Conservation (phyloP, 2,888 invertebrate species). For the Drosophila kuntzei region DNA sequence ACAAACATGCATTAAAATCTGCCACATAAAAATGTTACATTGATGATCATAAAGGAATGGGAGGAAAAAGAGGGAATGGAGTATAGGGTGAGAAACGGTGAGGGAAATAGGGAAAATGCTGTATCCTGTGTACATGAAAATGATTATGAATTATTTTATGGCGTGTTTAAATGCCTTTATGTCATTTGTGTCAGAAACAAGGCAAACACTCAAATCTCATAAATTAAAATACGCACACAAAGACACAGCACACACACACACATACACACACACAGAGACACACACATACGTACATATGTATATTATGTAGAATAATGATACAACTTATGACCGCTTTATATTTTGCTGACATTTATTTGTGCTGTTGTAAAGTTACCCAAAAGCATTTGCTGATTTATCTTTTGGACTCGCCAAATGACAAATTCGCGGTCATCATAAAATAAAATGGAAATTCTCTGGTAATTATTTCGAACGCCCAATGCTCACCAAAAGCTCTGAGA, state of each 20-base stretch:
- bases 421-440: constrained; percentile 46
- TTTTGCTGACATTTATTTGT: constrained; percentile 71
- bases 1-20: constrained; percentile 73
- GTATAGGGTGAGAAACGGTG: background rate
- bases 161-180: constrained; percentile 84
- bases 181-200: constrained; percentile 77
- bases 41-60: constrained; percentile 34
- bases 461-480: constrained; percentile 65
- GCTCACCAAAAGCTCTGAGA: constrained; percentile 48
- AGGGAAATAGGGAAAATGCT: constrained; percentile 35
- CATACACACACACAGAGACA: constrained; percentile 8
- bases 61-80: background rate
- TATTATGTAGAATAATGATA: constrained; percentile 72
- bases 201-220: constrained; percentile 79
- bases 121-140: constrained; percentile 72
- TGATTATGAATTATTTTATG: constrained; percentile 84
- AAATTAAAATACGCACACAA: constrained; percentile 73
- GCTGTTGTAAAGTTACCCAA: constrained; percentile 32
- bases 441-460: constrained; percentile 45
- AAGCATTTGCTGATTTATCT: constrained; percentile 70
- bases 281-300: constrained; percentile 22
- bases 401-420: constrained; percentile 37
- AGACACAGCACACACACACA: constrained; percentile 19
- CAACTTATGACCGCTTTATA: constrained; percentile 74
- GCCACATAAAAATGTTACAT: constrained; percentile 64